phyloP scores from a whole-genome alignment of 2,888 invertebrate species.

The Drosophila dives region DNA sequence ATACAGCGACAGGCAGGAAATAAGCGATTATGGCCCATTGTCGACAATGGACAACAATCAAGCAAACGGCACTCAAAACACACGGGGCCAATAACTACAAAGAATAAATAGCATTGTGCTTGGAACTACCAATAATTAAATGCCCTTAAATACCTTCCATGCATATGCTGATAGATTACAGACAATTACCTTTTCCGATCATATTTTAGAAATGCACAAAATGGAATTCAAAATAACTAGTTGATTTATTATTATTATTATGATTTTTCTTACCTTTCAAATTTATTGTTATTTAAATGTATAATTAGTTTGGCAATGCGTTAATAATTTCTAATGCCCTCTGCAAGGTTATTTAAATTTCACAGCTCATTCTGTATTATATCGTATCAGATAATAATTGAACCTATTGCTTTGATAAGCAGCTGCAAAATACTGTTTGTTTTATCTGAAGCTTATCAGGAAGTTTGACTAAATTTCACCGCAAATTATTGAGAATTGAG shows the following conservation, averaged over 20 bases:
- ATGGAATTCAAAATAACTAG: neutral
- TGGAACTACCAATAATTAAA: neutral
- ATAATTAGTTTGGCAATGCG: neutral
- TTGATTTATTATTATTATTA: neutral
- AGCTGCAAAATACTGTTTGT: conserved; percentile 1
- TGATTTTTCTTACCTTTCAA: neutral
- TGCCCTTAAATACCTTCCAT: neutral
- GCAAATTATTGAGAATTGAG: conserved; percentile 30
- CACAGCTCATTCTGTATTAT: neutral
- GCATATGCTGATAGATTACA: neutral
- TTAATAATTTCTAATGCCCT: neutral
- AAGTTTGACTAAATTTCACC: conserved; percentile 27
- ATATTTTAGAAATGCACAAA: neutral
- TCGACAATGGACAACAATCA: conserved; percentile 47
- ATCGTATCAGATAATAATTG: conserved; percentile 26
- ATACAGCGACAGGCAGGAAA: conserved; percentile 57
- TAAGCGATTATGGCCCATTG: conserved; percentile 61
- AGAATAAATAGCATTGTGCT: neutral
- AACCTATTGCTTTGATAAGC: conserved; percentile 20
- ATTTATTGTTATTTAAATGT: neutral
- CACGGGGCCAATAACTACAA: conserved; percentile 7
- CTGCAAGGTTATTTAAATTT: neutral
- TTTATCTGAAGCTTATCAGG: neutral
- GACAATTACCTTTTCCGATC: neutral
- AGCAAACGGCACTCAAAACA: conserved; percentile 26